Evolutionary conservation across 1,140 invertebrate genomes (phyloP), one percentile per base, ranked within the genome.

Genomic region (Brachionus asplanchnoidis): DNA sequence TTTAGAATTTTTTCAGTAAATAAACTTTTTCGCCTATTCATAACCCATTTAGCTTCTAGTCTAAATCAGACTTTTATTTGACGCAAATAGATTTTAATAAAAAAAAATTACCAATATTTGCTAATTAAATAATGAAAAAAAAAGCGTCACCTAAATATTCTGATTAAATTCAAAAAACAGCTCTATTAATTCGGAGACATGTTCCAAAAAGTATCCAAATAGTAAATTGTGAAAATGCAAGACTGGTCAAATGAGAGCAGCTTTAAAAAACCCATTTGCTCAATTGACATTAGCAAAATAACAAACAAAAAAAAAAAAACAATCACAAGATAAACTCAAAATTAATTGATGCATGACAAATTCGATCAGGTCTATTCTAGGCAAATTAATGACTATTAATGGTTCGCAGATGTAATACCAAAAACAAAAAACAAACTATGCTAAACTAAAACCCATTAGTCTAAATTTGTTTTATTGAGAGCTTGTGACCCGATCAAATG

Each of bases 291-390:
- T 60, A 60, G 53, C 17, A 60, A 60, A 60, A 60, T 60, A 60
- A 60, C 2, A 60, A 60, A 60, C 20, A 60, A 60, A 60, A 60
- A 60, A 53, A n/a, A 53, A 3, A 60, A 60, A 60, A 60, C 53
- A 60, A 60, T 60, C 53, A 60, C 53, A 60, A 60, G 53, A 60
- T 60, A 60, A 60, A 60, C 53, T 60, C 53, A 60, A 26, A 60
- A 60, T 60, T 60, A 60, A 60, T 60, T 60, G 53, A 60, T 60
- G 53, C 53, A 60, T 60, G 53, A 60, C 53, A 60, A 60, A 60
- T 60, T 60, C 53, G 53, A 60, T 60, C 53, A 60, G 53, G 7
- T 60, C 53, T 60, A 60, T 60, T 60, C 53, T 60, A 60, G 53
- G 53, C 20, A 60, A 60, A 60, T 60, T 60, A 20, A 60, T 60